A percentile compares a stretch with the other conserved stretches of the same genome.
Evolutionary conservation across 1,140 invertebrate genomes (phyloP).

Genomic region (Mycetomoellerius zeteki): DNA sequence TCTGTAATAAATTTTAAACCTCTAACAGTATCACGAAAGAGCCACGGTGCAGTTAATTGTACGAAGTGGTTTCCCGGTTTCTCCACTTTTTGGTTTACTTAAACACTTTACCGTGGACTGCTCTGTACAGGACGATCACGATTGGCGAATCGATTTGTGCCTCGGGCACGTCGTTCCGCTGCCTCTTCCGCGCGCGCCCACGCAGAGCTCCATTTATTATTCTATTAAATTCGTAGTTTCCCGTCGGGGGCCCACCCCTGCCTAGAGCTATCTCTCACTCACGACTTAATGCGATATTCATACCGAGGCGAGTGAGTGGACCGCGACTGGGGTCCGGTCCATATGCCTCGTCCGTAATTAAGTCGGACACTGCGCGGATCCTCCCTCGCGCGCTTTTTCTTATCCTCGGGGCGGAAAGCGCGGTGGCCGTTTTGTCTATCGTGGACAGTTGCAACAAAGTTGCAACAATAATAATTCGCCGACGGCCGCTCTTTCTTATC

Average conservation of each 20-base stretch:
- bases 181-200: constrained; percentile 26
- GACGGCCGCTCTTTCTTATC: constrained; percentile 37
- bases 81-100: constrained; percentile 22
- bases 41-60: background rate
- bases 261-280: constrained; percentile 69
- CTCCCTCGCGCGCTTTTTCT: constrained; percentile 49
- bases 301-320: constrained; percentile 68
- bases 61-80: background rate
- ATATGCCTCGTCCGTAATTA: constrained; percentile 70
- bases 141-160: constrained; percentile 49
- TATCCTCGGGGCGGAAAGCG: constrained; percentile 13
- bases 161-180: constrained; percentile 16
- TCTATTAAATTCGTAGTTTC: constrained; percentile 83
- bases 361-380: constrained; percentile 67
- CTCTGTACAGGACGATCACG: constrained; percentile 11
- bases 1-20: background rate
- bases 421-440: background rate
- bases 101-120: constrained; percentile 1
- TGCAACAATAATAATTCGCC: constrained; percentile 35
- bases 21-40: background rate
- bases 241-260: constrained; percentile 67
- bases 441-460: constrained; percentile 14
- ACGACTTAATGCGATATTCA: constrained; percentile 78
- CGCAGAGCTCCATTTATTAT: constrained; percentile 81
- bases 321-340: constrained; percentile 57